Evolutionary conservation across 1,140 invertebrate species (phyloP).

Genomic region (Pentalonia nigronervosa): DNA sequence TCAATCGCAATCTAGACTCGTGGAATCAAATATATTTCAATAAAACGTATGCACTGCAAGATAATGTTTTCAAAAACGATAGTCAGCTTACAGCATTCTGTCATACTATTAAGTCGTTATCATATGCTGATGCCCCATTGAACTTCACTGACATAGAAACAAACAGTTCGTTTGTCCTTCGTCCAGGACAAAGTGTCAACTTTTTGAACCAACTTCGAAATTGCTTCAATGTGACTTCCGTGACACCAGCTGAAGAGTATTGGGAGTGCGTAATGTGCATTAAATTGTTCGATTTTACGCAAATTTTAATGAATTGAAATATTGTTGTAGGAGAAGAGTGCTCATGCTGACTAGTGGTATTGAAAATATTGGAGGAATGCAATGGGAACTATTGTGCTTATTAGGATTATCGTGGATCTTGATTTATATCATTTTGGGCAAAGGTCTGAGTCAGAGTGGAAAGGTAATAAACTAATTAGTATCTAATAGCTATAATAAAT

Average conservation of each 20-base stretch:
- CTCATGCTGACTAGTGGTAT: conserved; percentile 70
- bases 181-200: no score
- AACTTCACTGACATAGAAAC: background rate
- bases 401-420: conserved; percentile 76
- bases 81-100: background rate
- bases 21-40: background rate
- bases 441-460: conserved; percentile 78
- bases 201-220: background rate
- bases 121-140: background rate
- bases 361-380: conserved; percentile 72
- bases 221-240: conserved; percentile 21
- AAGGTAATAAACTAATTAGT: conserved; percentile 68
- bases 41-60: background rate
- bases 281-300: background rate
- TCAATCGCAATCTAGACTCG: background rate
- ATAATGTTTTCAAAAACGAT: background rate
- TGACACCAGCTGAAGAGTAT: conserved; percentile 71
- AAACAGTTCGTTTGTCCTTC: background rate
- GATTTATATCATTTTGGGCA: conserved; percentile 74
- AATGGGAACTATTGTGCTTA: conserved; percentile 75
- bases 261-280: conserved; percentile 67
- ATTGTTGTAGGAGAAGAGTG: conserved; percentile 66
- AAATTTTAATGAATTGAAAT: conserved; percentile 49
- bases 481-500: background rate
- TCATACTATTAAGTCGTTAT: background rate